Evolutionary conservation across 2,888 invertebrate genomes (phyloP).

Genomic region (Platycnemis pennipes): DNA sequence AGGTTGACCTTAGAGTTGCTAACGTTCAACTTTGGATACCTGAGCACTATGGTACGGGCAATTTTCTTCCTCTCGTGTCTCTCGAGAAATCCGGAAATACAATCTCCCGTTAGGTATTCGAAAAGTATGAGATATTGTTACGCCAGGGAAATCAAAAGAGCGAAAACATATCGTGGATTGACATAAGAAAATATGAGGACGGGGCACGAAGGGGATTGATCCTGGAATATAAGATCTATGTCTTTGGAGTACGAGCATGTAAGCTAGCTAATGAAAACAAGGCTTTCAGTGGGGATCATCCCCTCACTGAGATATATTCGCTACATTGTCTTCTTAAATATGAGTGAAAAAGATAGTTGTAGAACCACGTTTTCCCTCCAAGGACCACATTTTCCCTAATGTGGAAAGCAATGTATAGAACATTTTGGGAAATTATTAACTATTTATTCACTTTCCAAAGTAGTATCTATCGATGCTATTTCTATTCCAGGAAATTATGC

Average conservation of each 20-base stretch:
- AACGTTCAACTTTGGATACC: not conserved
- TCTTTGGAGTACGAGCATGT: too few relatives aligned
- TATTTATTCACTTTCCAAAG: too few relatives aligned
- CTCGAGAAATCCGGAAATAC: not conserved
- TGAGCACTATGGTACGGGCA: not conserved
- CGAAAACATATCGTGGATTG: not conserved
- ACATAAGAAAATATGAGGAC: not conserved
- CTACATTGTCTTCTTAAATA: too few relatives aligned
- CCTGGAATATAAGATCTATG: not conserved
- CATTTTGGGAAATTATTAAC: too few relatives aligned
- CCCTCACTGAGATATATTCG: too few relatives aligned
- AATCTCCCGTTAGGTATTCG: not conserved
- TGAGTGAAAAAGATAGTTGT: too few relatives aligned
- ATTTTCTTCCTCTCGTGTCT: conserved; percentile 5
- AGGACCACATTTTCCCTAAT: too few relatives aligned
- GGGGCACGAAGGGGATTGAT: not conserved
- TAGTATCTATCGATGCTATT: too few relatives aligned
- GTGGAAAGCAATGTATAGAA: too few relatives aligned
- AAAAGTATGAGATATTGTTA: not conserved
- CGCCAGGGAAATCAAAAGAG: not conserved
- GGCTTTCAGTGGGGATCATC: not conserved
- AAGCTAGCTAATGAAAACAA: not conserved
- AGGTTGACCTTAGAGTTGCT: not conserved
- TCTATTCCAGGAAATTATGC: too few relatives aligned
- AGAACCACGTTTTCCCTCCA: too few relatives aligned